Evolutionary conservation across 2,113 vertebrate genomes (phyloP).

Genomic region (Glareola pratincola): DNA sequence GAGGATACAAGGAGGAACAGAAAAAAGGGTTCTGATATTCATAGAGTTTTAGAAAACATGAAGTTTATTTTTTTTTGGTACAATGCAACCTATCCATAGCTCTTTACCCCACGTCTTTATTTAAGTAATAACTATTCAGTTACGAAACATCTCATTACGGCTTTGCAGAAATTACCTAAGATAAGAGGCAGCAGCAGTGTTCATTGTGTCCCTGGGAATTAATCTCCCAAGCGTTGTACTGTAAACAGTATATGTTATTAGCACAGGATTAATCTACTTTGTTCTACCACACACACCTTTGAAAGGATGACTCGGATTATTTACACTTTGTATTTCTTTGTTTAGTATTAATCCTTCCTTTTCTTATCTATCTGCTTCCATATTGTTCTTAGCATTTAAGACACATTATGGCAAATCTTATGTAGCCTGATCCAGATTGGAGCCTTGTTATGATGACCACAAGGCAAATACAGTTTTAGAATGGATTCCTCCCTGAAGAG

Average conservation of each 20-base stretch:
- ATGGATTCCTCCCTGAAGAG: background rate
- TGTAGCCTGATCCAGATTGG: background rate
- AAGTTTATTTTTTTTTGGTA: background rate
- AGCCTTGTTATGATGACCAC: background rate
- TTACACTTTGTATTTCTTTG: background rate
- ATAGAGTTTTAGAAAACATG: background rate
- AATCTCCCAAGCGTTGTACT: background rate
- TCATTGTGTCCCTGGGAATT: background rate
- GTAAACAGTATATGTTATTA: background rate
- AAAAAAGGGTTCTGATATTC: background rate
- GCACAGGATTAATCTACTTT: background rate
- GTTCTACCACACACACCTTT: background rate
- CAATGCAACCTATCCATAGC: background rate
- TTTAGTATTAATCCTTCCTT: background rate
- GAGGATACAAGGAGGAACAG: background rate
- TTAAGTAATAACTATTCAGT: background rate
- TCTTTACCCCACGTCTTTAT: background rate
- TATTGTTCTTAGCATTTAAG: background rate
- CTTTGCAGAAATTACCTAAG: background rate
- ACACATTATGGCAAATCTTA: background rate
- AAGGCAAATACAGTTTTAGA: background rate
- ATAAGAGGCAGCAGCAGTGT: background rate
- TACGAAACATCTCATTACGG: background rate
- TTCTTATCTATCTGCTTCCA: background rate
- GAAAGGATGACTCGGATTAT: background rate